phyloP scores from a whole-genome alignment of 2,797 vertebrate species.

The Nyctalus aviator region DNA sequence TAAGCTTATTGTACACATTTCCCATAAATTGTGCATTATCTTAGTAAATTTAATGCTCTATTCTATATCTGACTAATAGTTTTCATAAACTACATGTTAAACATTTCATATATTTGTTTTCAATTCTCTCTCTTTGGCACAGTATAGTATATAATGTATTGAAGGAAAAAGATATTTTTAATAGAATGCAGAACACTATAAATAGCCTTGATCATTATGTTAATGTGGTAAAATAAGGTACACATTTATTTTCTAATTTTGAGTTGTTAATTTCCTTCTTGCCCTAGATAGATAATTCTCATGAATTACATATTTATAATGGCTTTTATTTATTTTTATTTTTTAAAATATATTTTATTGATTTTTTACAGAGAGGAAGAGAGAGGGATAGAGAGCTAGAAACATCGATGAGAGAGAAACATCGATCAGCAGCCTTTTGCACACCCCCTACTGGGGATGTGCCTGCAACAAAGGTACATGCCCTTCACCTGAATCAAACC shows the following conservation, averaged over 20 bases:
- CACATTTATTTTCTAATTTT: constrained; percentile 29
- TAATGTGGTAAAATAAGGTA: background rate
- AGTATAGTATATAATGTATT: background rate
- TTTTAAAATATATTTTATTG: background rate
- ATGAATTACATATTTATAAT: constrained; percentile 31
- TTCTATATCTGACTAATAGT: background rate
- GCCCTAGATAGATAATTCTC: background rate
- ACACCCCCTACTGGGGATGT: too few relatives aligned
- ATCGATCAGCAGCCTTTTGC: too few relatives aligned
- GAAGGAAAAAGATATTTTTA: background rate
- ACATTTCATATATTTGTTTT: constrained; percentile 39
- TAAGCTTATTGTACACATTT: constrained; percentile 9
- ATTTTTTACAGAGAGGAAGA: too few relatives aligned
- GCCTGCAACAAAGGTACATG: too few relatives aligned
- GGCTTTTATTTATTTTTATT: constrained; percentile 26
- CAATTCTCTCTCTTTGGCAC: background rate
- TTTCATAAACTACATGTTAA: constrained; percentile 23
- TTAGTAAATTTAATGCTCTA: background rate
- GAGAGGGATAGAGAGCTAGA: too few relatives aligned
- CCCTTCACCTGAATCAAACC: too few relatives aligned
- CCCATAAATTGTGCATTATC: background rate
- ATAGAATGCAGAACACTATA: background rate
- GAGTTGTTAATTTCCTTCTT: constrained; percentile 43
- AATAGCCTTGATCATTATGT: background rate
- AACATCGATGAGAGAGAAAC: too few relatives aligned